Evolutionary conservation across 2,113 vertebrate genomes (phyloP), one percentile per base, ranked within the genome.

Genomic region (Pimephales promelas): DNA sequence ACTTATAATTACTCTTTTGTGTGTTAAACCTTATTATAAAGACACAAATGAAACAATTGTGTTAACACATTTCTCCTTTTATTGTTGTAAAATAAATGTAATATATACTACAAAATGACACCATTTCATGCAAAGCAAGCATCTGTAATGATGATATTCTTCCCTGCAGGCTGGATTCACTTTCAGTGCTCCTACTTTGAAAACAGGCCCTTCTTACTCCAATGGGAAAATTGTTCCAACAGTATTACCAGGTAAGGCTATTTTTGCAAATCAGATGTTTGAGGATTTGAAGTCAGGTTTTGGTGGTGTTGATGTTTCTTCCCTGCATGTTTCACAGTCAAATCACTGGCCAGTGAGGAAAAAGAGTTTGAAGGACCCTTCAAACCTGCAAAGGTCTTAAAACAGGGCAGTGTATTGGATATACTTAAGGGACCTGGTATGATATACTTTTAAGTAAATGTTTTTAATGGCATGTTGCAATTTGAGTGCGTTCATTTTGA

Each of bases 321-420:
- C 24, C 4, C 13, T 64, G 4, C 28, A 40, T 71, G 5, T 77
- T 45, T 80, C 62, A 59, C 82, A 93, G 92, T 88, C 5, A 92
- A 93, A 84, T 61, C 89, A 18, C 78, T 90, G 90, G 80, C 91
- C 88, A 94, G 88, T 83, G 93, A 93, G 87, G 90, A 91, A 86
- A 95, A 96, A 62, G 95, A 96, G 7, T 96, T 92, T 49, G 93
- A 95, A 73, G 95, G 95, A 24, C 93, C 91, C 78, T 95, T 95
- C 81, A 97, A 95, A 93, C 95, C 96, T 88, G 96, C 95, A 0
- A 96, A 97, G 90, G 45, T 89, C 40, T 89, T 99, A 80, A 99
- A 98, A 90, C 93, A 97, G 90, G 98, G 97, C 91, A 99, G 98
- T 83, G 98, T 99, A 80, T 90, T 99, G 83, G 98, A 99, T 91